phyloP scores from a whole-genome alignment of 2,888 invertebrate genomes.

The Alviniconcha strummeri region DNA sequence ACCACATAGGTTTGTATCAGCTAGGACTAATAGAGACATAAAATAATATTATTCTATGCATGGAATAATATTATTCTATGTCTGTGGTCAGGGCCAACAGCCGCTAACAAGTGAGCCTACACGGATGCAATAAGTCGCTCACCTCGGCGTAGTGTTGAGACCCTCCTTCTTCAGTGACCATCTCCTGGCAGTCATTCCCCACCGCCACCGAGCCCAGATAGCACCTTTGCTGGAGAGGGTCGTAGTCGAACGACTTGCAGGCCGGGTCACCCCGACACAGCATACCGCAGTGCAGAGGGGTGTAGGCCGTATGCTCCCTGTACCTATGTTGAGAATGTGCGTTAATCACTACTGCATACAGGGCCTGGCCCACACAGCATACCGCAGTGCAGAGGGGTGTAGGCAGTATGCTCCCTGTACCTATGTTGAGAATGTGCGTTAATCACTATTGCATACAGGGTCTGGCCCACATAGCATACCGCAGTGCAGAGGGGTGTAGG shows the following conservation, averaged over 20 bases:
- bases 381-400: background rate
- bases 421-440: background rate
- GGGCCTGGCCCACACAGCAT: too few species aligned
- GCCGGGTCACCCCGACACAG: conserved; percentile 1
- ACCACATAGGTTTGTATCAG: too few species aligned
- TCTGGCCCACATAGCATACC: conserved; percentile 9
- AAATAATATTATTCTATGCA: too few species aligned
- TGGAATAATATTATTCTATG: too few species aligned
- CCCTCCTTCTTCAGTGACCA: background rate
- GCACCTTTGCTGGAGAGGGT: background rate
- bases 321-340: background rate
- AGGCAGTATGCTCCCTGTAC: background rate
- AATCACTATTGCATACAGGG: too few species aligned
- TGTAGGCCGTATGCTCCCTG: background rate
- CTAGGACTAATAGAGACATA: too few species aligned
- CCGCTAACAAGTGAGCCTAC: too few species aligned
- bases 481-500: background rate
- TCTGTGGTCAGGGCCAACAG: too few species aligned
- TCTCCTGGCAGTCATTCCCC: background rate
- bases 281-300: background rate
- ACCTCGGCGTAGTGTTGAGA: background rate
- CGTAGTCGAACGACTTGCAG: conserved; percentile 19
- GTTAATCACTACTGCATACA: too few species aligned
- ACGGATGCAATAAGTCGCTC: too few species aligned
- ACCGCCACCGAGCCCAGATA: background rate